Evolutionary conservation across 2,888 invertebrate genomes (phyloP).

Genomic region (Folsomia candida): DNA sequence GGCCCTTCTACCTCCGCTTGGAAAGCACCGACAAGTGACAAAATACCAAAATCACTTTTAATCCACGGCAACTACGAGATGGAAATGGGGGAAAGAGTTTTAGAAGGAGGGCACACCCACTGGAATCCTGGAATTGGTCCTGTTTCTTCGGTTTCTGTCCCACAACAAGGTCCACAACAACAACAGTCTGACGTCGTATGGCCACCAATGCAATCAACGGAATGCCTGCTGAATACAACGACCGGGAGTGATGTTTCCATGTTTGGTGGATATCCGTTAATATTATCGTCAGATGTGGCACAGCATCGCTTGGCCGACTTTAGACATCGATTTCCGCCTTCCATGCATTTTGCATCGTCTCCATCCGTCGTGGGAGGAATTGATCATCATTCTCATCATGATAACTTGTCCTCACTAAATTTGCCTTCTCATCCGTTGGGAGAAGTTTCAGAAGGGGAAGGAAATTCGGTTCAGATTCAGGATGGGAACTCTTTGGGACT

Average conservation of each 20-base stretch:
- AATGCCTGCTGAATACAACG: not conserved
- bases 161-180: not conserved
- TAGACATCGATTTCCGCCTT: conserved; percentile 32
- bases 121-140: not conserved
- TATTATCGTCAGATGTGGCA: conserved; percentile 30
- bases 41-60: no score
- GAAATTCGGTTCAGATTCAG: conserved; percentile 1
- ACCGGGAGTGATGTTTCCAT: not conserved
- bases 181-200: not conserved
- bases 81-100: not conserved
- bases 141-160: not conserved
- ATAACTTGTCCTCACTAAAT: not conserved
- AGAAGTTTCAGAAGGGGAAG: conserved; percentile 1
- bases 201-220: not conserved
- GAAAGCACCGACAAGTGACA: no score
- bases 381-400: conserved; percentile 10
- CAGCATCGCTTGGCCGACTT: conserved; percentile 25
- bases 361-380: conserved; percentile 9
- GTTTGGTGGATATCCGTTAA: not conserved
- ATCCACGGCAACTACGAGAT: no score
- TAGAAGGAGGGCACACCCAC: not conserved
- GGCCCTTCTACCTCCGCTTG: no score
- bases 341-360: conserved; percentile 20
- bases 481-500: conserved; percentile 7
- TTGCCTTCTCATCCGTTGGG: conserved; percentile 1